phyloP scores from a whole-genome alignment of 2,888 invertebrate genomes.

The Stegophylla sp. region DNA sequence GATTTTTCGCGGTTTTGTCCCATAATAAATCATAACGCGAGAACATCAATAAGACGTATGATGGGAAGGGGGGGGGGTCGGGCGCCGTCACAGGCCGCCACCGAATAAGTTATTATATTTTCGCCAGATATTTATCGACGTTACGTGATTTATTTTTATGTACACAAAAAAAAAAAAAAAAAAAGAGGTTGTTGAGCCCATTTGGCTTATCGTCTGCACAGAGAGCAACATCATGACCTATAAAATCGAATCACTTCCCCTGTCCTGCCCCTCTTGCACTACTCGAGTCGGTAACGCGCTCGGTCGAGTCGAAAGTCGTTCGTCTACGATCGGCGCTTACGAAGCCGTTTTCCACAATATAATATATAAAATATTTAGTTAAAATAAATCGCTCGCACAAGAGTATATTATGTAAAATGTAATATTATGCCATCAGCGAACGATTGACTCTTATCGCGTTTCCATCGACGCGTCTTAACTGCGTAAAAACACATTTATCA shows the following conservation, averaged over 20 bases:
- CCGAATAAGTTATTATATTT: not conserved
- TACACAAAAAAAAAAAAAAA: too few species aligned
- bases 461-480: not conserved
- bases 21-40: not conserved
- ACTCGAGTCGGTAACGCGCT: not conserved
- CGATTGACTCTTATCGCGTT: not conserved
- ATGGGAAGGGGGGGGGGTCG: not conserved
- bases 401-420: not conserved
- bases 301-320: not conserved
- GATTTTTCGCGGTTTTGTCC: too few species aligned
- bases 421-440: not conserved
- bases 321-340: not conserved
- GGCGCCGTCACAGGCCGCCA: too few species aligned
- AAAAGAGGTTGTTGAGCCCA: not conserved
- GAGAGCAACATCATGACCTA: not conserved
- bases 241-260: conserved; percentile 15
- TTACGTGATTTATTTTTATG: not conserved
- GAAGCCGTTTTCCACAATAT: not conserved
- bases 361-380: too few species aligned
- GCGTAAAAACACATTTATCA: conserved; percentile 6
- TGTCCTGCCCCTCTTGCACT: too few species aligned
- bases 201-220: conserved; percentile 37
- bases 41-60: not conserved
- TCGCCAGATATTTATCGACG: not conserved
- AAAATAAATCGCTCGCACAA: not conserved